These are phyloP conservation scores for Chloebia gouldiae DNA, from an alignment of 2,113 vertebrate genomes.

Conservation along the genomic window DNA sequence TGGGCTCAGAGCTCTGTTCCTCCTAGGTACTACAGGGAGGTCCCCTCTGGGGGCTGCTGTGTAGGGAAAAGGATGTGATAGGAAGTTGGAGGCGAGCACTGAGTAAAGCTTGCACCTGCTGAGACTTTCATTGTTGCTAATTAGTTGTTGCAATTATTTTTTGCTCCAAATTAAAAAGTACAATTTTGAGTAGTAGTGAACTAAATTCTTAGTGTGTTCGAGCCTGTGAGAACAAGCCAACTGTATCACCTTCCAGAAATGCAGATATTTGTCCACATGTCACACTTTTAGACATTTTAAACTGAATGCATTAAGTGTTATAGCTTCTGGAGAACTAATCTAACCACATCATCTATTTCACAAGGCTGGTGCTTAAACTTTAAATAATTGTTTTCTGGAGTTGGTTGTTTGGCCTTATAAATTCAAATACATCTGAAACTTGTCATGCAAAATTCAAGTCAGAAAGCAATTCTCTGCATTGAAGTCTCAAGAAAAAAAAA, in stretches of 20 bases:
- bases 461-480: background rate
- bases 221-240: background rate
- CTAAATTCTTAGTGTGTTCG: background rate
- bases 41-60: background rate
- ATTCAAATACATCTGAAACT: background rate
- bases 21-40: no score
- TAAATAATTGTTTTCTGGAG: background rate
- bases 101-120: background rate
- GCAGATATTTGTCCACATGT: background rate
- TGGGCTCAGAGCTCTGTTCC: background rate
- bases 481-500: background rate
- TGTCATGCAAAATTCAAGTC: background rate
- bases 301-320: background rate
- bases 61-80: background rate
- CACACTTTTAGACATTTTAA: background rate
- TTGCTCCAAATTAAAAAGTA: background rate
- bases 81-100: background rate
- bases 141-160: background rate
- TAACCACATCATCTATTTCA: background rate
- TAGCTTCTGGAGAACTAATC: background rate
- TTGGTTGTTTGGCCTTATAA: conserved; percentile 6
- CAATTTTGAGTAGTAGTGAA: background rate
- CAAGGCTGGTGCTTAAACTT: background rate
- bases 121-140: background rate
- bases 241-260: background rate